Conservation (phyloP, 2,797 vertebrate genomes). For the Serranus cabrilla region DNA sequence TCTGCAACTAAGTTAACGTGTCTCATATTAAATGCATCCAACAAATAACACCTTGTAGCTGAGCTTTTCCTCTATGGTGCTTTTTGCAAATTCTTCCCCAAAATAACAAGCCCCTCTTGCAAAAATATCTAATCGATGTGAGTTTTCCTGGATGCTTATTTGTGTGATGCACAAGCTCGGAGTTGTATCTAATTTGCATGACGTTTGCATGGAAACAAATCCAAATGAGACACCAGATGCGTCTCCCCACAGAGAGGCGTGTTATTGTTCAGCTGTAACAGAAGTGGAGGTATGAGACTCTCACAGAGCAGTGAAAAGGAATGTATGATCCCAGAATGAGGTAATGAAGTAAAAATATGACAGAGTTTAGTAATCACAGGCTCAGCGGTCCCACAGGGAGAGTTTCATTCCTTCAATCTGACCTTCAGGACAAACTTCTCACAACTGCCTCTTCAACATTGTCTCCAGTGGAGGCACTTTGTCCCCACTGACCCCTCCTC, state of each 20-base stretch:
- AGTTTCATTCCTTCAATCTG: slow-evolving; percentile 16
- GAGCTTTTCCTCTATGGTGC: neutral
- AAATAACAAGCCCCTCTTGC: neutral
- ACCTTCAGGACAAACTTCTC: slow-evolving; percentile 31
- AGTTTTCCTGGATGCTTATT: neutral
- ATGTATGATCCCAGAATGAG: neutral
- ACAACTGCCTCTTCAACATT: slow-evolving; percentile 32
- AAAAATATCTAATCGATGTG: neutral
- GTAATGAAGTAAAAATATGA: neutral
- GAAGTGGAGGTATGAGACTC: slow-evolving; percentile 1
- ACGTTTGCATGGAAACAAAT: slow-evolving; percentile 35
- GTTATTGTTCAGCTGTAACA: neutral
- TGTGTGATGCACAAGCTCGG: neutral
- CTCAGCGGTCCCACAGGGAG: neutral
- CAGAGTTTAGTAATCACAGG: slow-evolving; percentile 9
- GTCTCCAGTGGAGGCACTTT: slow-evolving; percentile 43
- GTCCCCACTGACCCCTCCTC: slow-evolving; percentile 29
- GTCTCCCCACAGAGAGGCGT: neutral
- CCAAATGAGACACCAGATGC: neutral
- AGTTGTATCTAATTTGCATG: slow-evolving; percentile 16
- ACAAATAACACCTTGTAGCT: neutral
- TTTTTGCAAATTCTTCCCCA: neutral
- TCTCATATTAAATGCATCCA: neutral
- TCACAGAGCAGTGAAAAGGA: neutral
- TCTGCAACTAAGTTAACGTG: neutral